Base-by-base conservation (phyloP, 92 coral and sea anemone genomes). In the Virgularia gustaviana region DNA sequence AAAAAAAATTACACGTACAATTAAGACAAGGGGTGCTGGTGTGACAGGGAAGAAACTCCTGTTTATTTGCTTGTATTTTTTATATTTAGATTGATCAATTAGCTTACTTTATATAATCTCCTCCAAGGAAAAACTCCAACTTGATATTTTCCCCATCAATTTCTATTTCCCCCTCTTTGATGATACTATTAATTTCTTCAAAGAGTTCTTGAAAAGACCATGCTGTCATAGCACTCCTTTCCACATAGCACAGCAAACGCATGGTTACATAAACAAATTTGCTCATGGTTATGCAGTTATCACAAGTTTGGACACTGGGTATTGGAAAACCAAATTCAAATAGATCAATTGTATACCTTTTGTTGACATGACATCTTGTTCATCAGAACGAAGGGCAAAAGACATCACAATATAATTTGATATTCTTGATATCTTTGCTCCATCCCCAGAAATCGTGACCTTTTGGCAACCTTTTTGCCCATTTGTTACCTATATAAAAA, bases 361-460 rank as follows among this genome's bases (percentile, higher is more conserved):
- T 36, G 79, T 41, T 36, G 71, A 58, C 23, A 74, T 43, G 25
- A 60, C 37, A 59, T 74, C 79, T 49, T 74, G 30, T 74, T 70
- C 22, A 1, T 64, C 73, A 60, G 57, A 30, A 23, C 57, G 79
- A 32, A 74, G 15, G 71, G 63, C 62, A 47, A 76, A 36, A 49
- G n/a, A n/a, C n/a, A n/a, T n/a, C n/a, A n/a, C n/a, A n/a, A n/a
- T n/a, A n/a, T n/a, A n/a, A n/a, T n/a, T 76, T 49, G 81, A 62
- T 27, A 47, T 45, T 23, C 75, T 63, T 13, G 75, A 62, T 73
- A 76, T 76, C 7, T 54, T 16, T 30, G 81, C 81, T 38, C 75
- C 81, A 64, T 76, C 75, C 24, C 75, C 81, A 49, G 73, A 62
- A 24, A 64, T 76, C 55, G 62, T 76, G 0, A 76, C 65, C 16